A percentile compares a stretch with the other conserved stretches of the same genome.
Evolutionary conservation across 2,113 vertebrate genomes (phyloP).

Genomic region (Redunca redunca): DNA sequence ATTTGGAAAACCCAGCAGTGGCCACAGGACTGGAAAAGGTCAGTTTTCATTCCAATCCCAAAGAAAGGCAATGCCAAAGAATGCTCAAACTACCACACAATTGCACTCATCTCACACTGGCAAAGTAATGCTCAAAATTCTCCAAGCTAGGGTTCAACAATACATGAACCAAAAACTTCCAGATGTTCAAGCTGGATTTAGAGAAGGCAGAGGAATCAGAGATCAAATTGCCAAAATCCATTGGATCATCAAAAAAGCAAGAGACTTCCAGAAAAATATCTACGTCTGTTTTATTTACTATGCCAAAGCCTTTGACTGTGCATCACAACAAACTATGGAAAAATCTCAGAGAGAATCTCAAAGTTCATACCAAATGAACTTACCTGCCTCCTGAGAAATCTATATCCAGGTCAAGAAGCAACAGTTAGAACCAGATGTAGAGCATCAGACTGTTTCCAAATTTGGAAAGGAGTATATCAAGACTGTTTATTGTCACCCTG

Average conservation of each 20-base stretch:
- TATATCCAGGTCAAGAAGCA: not conserved
- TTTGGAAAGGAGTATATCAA: not conserved
- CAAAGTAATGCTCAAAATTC: not conserved
- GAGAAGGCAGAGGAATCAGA: not conserved
- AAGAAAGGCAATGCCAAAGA: not conserved
- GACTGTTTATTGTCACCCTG: not conserved
- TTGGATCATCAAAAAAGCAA: not conserved
- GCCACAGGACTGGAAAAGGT: not conserved
- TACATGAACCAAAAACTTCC: not conserved
- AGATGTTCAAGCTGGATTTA: not conserved
- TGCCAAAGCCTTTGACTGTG: not conserved
- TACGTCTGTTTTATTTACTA: rapidly evolving
- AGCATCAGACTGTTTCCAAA: not conserved
- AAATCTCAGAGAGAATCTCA: not conserved
- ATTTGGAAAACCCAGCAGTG: not conserved
- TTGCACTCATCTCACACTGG: not conserved
- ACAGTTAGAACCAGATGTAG: not conserved
- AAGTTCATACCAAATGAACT: not conserved
- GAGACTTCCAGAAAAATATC: not conserved
- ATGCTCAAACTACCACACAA: not conserved
- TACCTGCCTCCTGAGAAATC: not conserved
- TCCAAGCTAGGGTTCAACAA: not conserved
- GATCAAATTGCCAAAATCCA: not conserved
- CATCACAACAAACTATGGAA: not conserved
- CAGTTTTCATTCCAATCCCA: not conserved